Percentiles rank a stretch among this genome's conserved stretches.
These are phyloP conservation scores for Wasmannia auropunctata DNA, from an alignment of 1,140 invertebrate species.

Conservation along the genomic window DNA sequence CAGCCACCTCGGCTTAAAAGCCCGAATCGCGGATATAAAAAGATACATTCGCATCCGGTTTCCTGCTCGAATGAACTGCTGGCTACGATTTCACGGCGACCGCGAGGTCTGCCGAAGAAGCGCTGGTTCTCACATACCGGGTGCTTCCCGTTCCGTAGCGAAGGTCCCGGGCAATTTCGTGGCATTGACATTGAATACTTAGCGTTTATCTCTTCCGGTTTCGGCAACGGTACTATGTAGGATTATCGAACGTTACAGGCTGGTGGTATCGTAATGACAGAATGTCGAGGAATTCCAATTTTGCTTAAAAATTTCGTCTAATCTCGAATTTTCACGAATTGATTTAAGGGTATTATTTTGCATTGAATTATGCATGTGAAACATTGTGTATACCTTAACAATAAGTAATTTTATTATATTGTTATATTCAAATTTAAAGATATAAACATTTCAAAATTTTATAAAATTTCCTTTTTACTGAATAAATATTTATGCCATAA, in stretches of 20 bases:
- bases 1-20: background rate
- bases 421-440: background rate
- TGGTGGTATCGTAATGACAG: background rate
- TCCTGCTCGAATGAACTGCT: background rate
- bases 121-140: conserved; percentile 70
- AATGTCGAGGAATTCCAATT: background rate
- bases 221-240: conserved; percentile 67
- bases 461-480: background rate
- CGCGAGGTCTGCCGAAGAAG: conserved; percentile 8
- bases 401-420: background rate
- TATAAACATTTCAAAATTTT: background rate
- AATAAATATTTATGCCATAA: background rate
- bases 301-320: background rate
- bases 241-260: conserved; percentile 61
- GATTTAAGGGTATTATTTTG: background rate
- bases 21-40: conserved; percentile 7
- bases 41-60: background rate
- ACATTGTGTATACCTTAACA: too few species aligned
- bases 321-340: background rate
- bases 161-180: conserved; percentile 76
- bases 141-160: conserved; percentile 72
- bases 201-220: conserved; percentile 65
- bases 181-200: conserved; percentile 76
- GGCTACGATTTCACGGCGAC: background rate
- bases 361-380: background rate